phyloP scores from a whole-genome alignment of 2,797 vertebrate species.

The Picus viridis region DNA sequence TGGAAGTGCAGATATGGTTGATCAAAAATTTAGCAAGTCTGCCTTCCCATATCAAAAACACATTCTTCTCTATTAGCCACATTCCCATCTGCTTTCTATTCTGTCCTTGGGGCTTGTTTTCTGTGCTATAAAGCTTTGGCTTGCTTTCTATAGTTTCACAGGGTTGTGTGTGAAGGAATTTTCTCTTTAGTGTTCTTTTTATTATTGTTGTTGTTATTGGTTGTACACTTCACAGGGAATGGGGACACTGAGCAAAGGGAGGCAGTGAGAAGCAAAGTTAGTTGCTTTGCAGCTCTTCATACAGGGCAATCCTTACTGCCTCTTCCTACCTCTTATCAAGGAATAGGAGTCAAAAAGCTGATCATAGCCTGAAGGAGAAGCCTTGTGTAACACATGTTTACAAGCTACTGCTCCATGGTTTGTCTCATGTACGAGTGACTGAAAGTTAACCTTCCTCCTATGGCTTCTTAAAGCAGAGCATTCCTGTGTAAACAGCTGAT shows the following conservation, averaged over 20 bases:
- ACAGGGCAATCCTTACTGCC: neutral
- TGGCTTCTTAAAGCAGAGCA: neutral
- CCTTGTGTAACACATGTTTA: rapidly evolving
- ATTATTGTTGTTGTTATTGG: neutral
- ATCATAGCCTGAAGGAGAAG: neutral
- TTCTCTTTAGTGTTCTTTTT: neutral
- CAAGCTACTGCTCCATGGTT: neutral
- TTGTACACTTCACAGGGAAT: neutral
- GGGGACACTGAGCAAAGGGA: neutral
- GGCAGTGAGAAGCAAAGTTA: neutral
- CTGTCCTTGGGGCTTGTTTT: neutral
- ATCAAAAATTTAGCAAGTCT: neutral
- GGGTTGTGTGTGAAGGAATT: neutral
- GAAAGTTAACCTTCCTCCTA: neutral
- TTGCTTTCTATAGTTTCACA: neutral
- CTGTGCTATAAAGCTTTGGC: neutral
- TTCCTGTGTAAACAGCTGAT: neutral
- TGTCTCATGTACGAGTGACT: neutral
- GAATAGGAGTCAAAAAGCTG: conserved; percentile 1
- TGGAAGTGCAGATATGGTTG: neutral
- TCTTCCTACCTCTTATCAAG: neutral
- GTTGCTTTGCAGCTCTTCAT: conserved; percentile 25
- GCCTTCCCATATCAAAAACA: neutral
- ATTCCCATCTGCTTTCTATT: conserved; percentile 48
- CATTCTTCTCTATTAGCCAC: neutral